Evolutionary conservation across 2,888 invertebrate species (phyloP), one percentile per base, ranked within the genome.

Genomic region (Drosophila paranaensis): DNA sequence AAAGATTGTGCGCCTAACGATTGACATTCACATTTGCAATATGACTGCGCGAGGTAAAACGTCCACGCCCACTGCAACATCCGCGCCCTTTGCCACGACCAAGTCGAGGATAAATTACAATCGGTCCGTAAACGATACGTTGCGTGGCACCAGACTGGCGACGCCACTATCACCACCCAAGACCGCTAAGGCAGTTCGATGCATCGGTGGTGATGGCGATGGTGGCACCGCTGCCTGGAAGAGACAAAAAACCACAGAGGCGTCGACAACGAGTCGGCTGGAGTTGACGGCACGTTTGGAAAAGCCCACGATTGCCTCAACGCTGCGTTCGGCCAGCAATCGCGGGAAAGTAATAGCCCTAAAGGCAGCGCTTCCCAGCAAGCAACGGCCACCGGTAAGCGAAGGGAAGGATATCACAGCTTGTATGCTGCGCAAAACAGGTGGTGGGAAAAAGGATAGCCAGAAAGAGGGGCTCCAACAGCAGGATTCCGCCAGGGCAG

Each of bases 131-230:
- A 33, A 43, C 8, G 65, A 60, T 25, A 10, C 67, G 8, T n/a
- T 60, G 10, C 71, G 66, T 33, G 57, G 54, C 40, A 57, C 58
- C 20, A 77, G 67, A 40, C 39, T 37, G 43, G 64, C 76, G 75
- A 54, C 58, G 60, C 71, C 88, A 68, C 77, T 56, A 71, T 74
- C 81, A 71, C 48, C 81, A 65, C 81, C 64, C 62, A 54, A 46
- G 58, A 54, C 70, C 70, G 81, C 68, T 2, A 50, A n/a, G 68
- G 60, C 74, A 53, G 62, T 56, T 42, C 39, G 60, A 37, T 64
- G 72, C 55, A 42, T 57, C 69, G 82, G 77, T 63, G 85, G 82
- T 54, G 78, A 70, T 69, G 89, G 82, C 66, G 89, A 79, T 85
- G 89, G 74, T 58, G 88, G 78, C 74, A 39, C 62, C 72, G 75